Base-by-base conservation (phyloP, 2,113 vertebrate species). In the Hemiscyllium ocellatum region DNA sequence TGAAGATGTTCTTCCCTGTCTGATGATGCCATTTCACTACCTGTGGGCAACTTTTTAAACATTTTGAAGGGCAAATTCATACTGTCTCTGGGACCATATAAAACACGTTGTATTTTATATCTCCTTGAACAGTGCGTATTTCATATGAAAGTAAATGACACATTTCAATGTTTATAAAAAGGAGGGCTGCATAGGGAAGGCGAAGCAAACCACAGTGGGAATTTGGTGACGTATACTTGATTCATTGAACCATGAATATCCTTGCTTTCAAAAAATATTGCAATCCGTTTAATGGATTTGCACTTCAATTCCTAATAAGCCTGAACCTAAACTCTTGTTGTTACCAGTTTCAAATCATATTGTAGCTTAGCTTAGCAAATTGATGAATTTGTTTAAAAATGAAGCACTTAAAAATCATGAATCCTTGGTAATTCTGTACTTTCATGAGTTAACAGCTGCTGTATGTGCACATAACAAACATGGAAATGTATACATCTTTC, bases 51-150 rank as follows among this genome's bases (percentile, higher is more conserved):
- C 87, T 33, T 90, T 29, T 61, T 29, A 90, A 52, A 61, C 24
- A n/a, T 33, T 90, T 90, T 90, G 87, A 90, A 90, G 87, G 87
- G 29, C 87, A 90, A 90, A 90, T 52, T 61, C 52, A 61, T 33
- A 61, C 24, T 61, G 26, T n/a, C 50, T 19, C 26, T 90, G 87
- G 87, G 52, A 65, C 10, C 87, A 90, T 26, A 56, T 29, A 89
- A 86, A 50, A 0, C 78, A 19, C 17, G 26, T 24, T 26, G 29
- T 2, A 61, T 26, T 15, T 1, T 12, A 50, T 65, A 61, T 90
- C 52, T 2, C 87, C 52, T n/a, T 33, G 15, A n/a, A 29, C 29
- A 61, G 33, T 90, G 13, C 6, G 87, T 90, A 29, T 90, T 76
- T 33, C 15, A 61, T 65, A 90, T 90, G 13, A 90, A 90, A 90